Percentiles rank a stretch among this genome's conserved stretches.
Conservation (phyloP, 53 echinoderm and acorn worm species). For the Glandiceps talaboti region DNA sequence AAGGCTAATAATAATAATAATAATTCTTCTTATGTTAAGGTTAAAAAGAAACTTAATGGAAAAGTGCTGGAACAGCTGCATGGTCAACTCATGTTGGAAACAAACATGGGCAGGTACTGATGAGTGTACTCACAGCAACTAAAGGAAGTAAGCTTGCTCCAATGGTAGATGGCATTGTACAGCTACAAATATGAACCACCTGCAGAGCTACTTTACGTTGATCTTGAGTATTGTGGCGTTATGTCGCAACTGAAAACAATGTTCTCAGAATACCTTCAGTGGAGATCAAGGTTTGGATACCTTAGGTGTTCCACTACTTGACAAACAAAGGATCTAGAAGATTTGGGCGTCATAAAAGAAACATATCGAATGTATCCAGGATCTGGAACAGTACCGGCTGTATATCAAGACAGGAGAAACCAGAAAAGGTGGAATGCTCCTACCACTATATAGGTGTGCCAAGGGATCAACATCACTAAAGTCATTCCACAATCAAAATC, state of each 20-base stretch:
- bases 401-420: slow-evolving; percentile 35
- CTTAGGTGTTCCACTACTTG: slow-evolving; percentile 47
- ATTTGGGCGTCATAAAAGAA: slow-evolving; percentile 40
- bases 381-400: slow-evolving; percentile 28
- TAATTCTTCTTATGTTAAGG: no score
- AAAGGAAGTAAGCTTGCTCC: background rate
- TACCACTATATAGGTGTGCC: slow-evolving; percentile 47
- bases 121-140: background rate
- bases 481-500: slow-evolving; percentile 54
- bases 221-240: background rate
- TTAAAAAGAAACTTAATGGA: slow-evolving; percentile 27
- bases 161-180: background rate
- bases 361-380: slow-evolving; percentile 55
- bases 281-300: slow-evolving; percentile 33
- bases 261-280: slow-evolving; percentile 13
- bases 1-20: no score
- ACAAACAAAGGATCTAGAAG: slow-evolving; percentile 14
- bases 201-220: background rate
- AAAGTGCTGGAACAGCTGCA: background rate
- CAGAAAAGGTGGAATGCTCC: slow-evolving; percentile 22
- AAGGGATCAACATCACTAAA: slow-evolving; percentile 56
- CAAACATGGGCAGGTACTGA: background rate
- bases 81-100: background rate
- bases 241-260: background rate
- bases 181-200: background rate